Evolutionary conservation across 2,113 vertebrate species (phyloP), one percentile per base, ranked within the genome.

Genomic region (Laterallus jamaicensis): DNA sequence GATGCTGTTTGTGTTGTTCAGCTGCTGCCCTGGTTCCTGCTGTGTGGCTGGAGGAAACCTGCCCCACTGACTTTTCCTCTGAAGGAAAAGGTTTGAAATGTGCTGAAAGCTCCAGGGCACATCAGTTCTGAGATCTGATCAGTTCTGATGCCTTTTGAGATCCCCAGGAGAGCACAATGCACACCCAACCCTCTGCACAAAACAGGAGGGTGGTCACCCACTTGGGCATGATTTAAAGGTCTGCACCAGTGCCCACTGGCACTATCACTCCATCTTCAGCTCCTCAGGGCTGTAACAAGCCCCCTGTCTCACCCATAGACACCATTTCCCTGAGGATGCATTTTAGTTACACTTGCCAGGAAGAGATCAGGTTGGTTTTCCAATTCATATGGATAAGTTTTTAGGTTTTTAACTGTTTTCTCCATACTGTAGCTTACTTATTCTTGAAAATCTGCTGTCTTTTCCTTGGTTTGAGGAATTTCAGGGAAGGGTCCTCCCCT

Each of bases 51-150:
- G 32, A 71, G 78, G 66, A 82, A 67, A 66, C 39, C 17, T 40
- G 37, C 44, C 50, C 74, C 1, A 2, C 32, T 49, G 86, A 49
- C 81, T 47, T 19, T 40, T 55, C n/a, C 82, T 50, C 31, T n/a
- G 13, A 26, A n/a, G 32, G 28, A 42, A 37, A 42, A 28, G 37
- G 56, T 11, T 66, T 24, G 50, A 54, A 42, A 32, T 20, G 21
- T 28, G 47, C 76, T 21, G 25, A 29, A 6, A 0, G 3, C 79
- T 32, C 50, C 0, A 1, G 7, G 10, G 25, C 13, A 2, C 6
- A 11, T 18, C 60, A 25, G 31, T 22, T 37, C 40, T 12, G 64
- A 29, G 35, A 35, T 35, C 35, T 35, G 35, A 11, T 18, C 60
- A 25, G 31, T 22, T 37, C 40, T 12, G 64, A 29, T 25, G 70